Base-by-base conservation (phyloP, 2,888 invertebrate genomes). In the Orthonychiurus folsomi region DNA sequence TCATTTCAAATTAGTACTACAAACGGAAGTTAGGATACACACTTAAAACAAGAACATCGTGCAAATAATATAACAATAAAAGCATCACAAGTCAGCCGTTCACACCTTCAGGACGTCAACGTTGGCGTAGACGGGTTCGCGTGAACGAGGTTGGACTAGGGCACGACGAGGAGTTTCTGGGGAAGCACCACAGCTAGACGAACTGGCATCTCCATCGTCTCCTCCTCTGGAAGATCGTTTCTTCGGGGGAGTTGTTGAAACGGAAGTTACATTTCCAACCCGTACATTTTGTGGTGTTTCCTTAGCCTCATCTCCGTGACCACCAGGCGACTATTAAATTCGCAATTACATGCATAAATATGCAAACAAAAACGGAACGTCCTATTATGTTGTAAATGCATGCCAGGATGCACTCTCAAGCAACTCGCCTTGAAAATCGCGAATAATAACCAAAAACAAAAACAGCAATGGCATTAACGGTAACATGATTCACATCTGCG, bases 171-270 rank as follows among this genome's bases (percentile, higher is more conserved):
- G 75, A 52, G 77, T 76, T 65, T 78, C 71, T 73, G 80, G 80
- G 1, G 80, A 79, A 1, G 77, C 75, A 47, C 76, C 77, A 28
- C 80, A 80, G 47, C 80, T 80, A 60, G 78, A 78, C 0, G 80
- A 75, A 63, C 75, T 75, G 18, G 72, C 74, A 50, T 75, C 76
- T 48, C 68, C 66, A 60, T 69, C 71, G 47, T 66, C 59, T 20
- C 52, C 64, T 18, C 58, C 63, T 20, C 58, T 52, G 23, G 2
- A 24, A 20, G 24, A 20, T 27, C n/a, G 57, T n/a, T 3, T 59
- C 18, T 50, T 37, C 37, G 5, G 9, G 5, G 57, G 57, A 28
- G 12, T 57, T 37, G 21, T 37, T 2, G 37, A 57, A 37, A 28
- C 37, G 18, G 57, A 23, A 52, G 20, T 60, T 52, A 50, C 60